A percentile compares a stretch with the other conserved stretches of the same genome.
These are phyloP conservation scores for Austrolebias charrua DNA, from an alignment of 2,797 vertebrate species.

Conservation along the genomic window DNA sequence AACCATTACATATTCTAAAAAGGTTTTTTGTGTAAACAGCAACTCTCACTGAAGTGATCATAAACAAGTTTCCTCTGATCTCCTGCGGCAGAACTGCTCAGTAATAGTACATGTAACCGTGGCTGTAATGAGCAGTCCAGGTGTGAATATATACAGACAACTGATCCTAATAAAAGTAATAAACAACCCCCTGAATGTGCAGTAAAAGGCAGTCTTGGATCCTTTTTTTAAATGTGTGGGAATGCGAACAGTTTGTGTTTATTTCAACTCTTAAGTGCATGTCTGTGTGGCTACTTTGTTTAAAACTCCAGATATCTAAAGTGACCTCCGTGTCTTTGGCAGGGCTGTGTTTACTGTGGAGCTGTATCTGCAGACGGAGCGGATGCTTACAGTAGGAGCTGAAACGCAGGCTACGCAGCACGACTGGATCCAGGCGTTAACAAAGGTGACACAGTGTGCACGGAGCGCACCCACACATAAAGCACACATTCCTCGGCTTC, in stretches of 20 bases:
- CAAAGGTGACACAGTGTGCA: constrained; percentile 83
- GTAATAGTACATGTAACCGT: not conserved
- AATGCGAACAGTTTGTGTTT: not conserved
- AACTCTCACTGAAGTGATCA: not conserved
- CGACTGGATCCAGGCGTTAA: constrained; percentile 90
- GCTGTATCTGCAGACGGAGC: constrained; percentile 90
- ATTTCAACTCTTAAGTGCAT: not conserved
- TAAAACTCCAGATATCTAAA: not conserved
- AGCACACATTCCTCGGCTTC: constrained; percentile 5
- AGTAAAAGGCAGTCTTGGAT: not conserved
- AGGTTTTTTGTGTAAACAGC: no score
- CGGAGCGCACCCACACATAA: constrained; percentile 22
- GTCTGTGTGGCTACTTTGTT: not conserved
- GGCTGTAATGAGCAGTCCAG: not conserved
- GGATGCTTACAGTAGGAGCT: constrained; percentile 86
- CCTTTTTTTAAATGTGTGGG: not conserved
- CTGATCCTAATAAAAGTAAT: not conserved
- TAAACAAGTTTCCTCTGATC: not conserved
- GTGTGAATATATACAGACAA: not conserved
- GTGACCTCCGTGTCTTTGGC: constrained; percentile 32
- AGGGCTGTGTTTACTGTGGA: constrained; percentile 91
- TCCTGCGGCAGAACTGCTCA: not conserved
- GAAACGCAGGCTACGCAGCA: constrained; percentile 86
- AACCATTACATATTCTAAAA: no score
- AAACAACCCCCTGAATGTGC: not conserved